Conservation (phyloP, 2,888 invertebrate genomes). For the Cephus pulcher region DNA sequence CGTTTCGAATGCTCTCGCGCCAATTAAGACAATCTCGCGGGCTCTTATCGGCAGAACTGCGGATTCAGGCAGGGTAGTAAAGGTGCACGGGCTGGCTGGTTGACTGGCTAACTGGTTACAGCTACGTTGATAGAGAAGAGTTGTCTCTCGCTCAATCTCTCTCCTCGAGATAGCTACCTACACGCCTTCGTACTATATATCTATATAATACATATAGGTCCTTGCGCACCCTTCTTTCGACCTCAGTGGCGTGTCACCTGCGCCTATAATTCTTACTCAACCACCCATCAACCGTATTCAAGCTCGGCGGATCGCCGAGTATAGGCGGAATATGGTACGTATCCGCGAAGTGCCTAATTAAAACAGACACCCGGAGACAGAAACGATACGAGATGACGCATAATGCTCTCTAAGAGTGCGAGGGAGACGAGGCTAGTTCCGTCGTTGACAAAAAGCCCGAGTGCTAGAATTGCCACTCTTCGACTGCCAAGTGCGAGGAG, state of each 20-base stretch:
- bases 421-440: constrained; percentile 57
- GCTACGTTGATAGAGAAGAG: background rate
- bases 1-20: constrained; percentile 37
- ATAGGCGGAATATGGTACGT: constrained; percentile 47
- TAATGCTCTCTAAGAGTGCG: constrained; percentile 56
- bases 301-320: constrained; percentile 55
- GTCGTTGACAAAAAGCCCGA: constrained; percentile 60
- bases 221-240: constrained; percentile 8
- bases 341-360: constrained; percentile 69
- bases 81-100: background rate
- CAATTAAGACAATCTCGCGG: constrained; percentile 57
- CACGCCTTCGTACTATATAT: background rate
- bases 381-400: constrained; percentile 49
- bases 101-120: background rate
- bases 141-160: background rate
- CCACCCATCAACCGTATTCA: constrained; percentile 62
- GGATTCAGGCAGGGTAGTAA: constrained; percentile 40
- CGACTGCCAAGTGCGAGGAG: constrained; percentile 56
- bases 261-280: constrained; percentile 64
- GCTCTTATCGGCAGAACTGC: constrained; percentile 43
- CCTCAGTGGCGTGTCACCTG: constrained; percentile 47
- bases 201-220: background rate
- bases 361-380: constrained; percentile 65
- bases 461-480: constrained; percentile 66
- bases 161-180: background rate